These are phyloP conservation scores for Sinocyclocheilus grahami DNA, from an alignment of 2,113 vertebrate species.

Conservation along the genomic window DNA sequence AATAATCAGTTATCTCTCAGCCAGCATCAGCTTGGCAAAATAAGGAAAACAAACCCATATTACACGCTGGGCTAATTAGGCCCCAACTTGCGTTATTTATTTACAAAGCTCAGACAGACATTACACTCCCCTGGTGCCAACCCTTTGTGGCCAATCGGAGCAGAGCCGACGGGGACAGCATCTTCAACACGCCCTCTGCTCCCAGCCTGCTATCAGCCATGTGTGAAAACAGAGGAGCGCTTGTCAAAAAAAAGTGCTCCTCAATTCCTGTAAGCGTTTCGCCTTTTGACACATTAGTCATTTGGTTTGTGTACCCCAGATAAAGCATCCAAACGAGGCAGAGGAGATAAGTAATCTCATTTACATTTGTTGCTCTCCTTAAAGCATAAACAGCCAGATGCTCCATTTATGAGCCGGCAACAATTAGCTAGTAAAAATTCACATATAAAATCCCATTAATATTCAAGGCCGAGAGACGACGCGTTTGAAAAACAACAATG, in stretches of 20 bases:
- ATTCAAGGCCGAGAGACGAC: slow-evolving; percentile 29
- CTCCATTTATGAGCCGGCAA: slow-evolving; percentile 51
- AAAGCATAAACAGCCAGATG: slow-evolving; percentile 57
- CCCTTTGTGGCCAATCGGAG: slow-evolving; percentile 40
- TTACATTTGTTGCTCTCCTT: slow-evolving; percentile 53
- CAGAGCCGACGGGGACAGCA: neutral
- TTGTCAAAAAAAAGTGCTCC: slow-evolving; percentile 13
- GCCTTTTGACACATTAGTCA: slow-evolving; percentile 43
- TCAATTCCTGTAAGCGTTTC: slow-evolving; percentile 22
- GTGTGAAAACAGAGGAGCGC: slow-evolving; percentile 46
- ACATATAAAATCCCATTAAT: slow-evolving; percentile 48
- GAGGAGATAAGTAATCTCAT: slow-evolving; percentile 50
- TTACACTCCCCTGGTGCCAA: slow-evolving; percentile 32
- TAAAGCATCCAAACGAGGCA: slow-evolving; percentile 49
- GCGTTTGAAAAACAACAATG: slow-evolving; percentile 28
- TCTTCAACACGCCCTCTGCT: slow-evolving; percentile 28
- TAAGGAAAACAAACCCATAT: slow-evolving; percentile 46
- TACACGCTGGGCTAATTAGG: slow-evolving; percentile 57
- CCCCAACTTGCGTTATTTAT: slow-evolving; percentile 52
- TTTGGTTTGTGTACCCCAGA: slow-evolving; percentile 45
- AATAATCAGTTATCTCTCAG: slow-evolving; percentile 47
- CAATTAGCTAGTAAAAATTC: slow-evolving; percentile 56
- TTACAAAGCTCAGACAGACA: slow-evolving; percentile 42
- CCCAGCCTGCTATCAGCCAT: slow-evolving; percentile 32
- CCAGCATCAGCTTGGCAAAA: slow-evolving; percentile 48